These are phyloP conservation scores for Malurus alboscapulatus DNA, from an alignment of 2,113 vertebrate genomes.

Conservation along the genomic window DNA sequence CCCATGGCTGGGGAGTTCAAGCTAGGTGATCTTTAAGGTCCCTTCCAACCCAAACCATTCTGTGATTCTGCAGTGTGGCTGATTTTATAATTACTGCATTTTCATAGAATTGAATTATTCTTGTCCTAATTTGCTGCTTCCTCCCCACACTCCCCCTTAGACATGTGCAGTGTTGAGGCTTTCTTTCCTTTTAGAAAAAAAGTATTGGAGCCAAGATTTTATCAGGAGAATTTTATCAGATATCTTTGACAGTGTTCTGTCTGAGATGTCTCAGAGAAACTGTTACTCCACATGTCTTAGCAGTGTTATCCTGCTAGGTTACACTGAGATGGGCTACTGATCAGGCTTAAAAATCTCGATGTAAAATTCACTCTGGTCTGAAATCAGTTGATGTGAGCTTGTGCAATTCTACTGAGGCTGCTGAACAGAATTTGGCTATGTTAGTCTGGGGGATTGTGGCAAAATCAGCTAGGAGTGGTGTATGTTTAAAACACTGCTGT, in stretches of 20 bases:
- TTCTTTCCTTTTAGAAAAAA: not conserved
- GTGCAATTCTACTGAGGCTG: not conserved
- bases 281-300: not conserved
- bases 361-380: not conserved
- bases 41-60: not conserved
- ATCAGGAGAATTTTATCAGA: not conserved
- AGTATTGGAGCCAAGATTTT: constrained; percentile 10
- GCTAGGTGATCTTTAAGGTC: not conserved
- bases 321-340: not conserved
- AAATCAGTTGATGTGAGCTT: not conserved
- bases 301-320: not conserved
- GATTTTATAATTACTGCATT: not conserved
- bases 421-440: not conserved
- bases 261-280: not conserved
- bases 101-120: not conserved
- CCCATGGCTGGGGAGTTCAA: not conserved
- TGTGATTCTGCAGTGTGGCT: not conserved
- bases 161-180: not conserved
- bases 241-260: not conserved
- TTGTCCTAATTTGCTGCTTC: not conserved
- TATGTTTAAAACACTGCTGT: not conserved
- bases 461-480: not conserved
- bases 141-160: not conserved
- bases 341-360: not conserved
- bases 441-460: not conserved